phyloP scores from a whole-genome alignment of 2,888 invertebrate species.

The Sminthurides aquaticus region DNA sequence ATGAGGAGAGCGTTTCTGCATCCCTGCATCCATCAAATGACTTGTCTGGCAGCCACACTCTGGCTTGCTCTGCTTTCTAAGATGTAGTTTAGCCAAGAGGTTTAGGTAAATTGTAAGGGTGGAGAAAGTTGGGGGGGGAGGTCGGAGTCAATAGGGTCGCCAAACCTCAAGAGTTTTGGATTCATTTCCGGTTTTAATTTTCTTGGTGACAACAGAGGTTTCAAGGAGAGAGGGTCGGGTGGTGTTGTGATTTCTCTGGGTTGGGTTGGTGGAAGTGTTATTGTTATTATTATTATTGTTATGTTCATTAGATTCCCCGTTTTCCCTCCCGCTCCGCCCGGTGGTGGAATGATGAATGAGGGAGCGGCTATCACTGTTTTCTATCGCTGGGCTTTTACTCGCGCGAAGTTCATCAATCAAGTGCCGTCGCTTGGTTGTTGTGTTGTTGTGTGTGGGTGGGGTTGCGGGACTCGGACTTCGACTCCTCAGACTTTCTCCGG shows the following conservation, averaged over 20 bases:
- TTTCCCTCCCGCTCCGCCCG: too few species aligned
- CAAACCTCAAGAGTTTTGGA: conserved; percentile 33
- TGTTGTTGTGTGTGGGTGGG: background rate
- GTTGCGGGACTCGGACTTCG: background rate
- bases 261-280: too few species aligned
- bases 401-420: conserved; percentile 38
- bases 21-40: too few species aligned
- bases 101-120: too few species aligned
- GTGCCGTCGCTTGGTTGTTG: conserved; percentile 28
- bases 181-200: conserved; percentile 19
- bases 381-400: conserved; percentile 30
- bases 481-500: background rate
- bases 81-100: too few species aligned
- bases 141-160: conserved; percentile 43
- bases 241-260: background rate
- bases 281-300: conserved; percentile 19
- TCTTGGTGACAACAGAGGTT: conserved; percentile 8
- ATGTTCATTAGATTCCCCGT: conserved; percentile 9
- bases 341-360: conserved; percentile 12
- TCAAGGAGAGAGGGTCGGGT: conserved; percentile 3
- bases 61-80: too few species aligned
- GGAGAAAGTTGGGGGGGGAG: too few species aligned
- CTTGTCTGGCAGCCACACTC: too few species aligned
- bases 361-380: conserved; percentile 6
- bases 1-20: too few species aligned